Evolutionary conservation across 37 sponge, comb jelly and placozoan genomes (phyloP), one percentile per base, ranked within the genome.

Genomic region (Crambe crambe): DNA sequence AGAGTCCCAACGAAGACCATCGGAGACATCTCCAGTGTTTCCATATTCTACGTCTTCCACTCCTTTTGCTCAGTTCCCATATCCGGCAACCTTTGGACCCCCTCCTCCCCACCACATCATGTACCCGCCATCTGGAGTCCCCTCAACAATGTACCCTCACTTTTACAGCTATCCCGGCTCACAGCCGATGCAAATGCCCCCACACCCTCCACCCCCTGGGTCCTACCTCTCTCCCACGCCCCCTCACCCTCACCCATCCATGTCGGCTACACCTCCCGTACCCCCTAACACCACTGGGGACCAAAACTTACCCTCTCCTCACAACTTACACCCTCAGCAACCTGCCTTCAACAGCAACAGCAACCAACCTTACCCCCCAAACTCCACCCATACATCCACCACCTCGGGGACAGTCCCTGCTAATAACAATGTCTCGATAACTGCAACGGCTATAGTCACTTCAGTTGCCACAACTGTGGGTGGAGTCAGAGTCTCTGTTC

Each of bases 401-500:
- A n/a, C n/a, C n/a, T n/a, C n/a, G n/a, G n/a, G n/a, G n/a, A n/a
- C n/a, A n/a, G n/a, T n/a, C n/a, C 51, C 51, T 15, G 6, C 51
- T 15, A 12, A 12, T 15, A 15, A 6, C 12, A 6, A 6, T 12
- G 25, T n/a, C 61, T 25, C 61, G 5, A 25, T 22, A 9, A 35
- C 37, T 35, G 36, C 71, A 3, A 3, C 68, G 36, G 35, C 76
- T 21, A 17, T 60, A 29, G 39, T 54, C 1, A 73, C 74, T 4
- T 47, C 74, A 27, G 74, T 26, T 6, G 74, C 42, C 1, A 54
- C 74, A 20, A 73, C 74, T 56, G 74, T 73, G 36, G 56, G 74
- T 20, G 85, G 85, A 27, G 85, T 84, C 32, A 57, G 57, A 43
- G 85, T 84, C 31, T 69, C 85, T 1, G 61, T 84, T 8, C 43